Conservation (phyloP, 2,888 invertebrate species). For the Mythimna impura region DNA sequence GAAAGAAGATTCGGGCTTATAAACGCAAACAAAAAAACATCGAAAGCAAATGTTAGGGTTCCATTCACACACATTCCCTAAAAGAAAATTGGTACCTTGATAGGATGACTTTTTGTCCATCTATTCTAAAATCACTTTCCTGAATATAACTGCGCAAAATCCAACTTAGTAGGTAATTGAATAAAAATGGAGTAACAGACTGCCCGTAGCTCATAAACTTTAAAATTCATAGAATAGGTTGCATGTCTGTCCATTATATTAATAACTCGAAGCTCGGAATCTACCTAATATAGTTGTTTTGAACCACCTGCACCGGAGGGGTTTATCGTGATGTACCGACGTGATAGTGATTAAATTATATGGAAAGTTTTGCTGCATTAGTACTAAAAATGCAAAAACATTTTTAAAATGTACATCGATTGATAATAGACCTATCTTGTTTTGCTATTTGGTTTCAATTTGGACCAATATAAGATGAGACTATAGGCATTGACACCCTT, state of each 20-base stretch:
- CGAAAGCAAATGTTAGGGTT: no score
- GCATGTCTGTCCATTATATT: constrained; percentile 56
- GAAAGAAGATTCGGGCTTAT: not conserved
- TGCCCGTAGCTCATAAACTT: constrained; percentile 33
- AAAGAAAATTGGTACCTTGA: not conserved
- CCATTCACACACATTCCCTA: no score
- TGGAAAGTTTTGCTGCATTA: not conserved
- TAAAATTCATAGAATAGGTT: constrained; percentile 49
- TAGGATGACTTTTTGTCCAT: not conserved
- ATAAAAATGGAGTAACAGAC: constrained; percentile 34
- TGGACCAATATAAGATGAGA: not conserved
- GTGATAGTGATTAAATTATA: constrained; percentile 35
- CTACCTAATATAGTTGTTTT: constrained; percentile 46
- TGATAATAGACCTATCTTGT: not conserved
- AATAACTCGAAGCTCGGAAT: constrained; percentile 39
- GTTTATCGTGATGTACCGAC: constrained; percentile 30
- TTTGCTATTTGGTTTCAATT: not conserved
- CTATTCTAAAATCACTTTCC: not conserved
- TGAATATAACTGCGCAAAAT: not conserved
- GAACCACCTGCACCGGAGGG: constrained; percentile 17
- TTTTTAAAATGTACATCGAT: not conserved
- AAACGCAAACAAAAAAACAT: not conserved
- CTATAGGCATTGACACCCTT: not conserved
- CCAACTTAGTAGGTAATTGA: constrained; percentile 13
- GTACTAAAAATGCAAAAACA: not conserved